Conservation (phyloP, 1,140 invertebrate species). For the Lanistes nyassanus region DNA sequence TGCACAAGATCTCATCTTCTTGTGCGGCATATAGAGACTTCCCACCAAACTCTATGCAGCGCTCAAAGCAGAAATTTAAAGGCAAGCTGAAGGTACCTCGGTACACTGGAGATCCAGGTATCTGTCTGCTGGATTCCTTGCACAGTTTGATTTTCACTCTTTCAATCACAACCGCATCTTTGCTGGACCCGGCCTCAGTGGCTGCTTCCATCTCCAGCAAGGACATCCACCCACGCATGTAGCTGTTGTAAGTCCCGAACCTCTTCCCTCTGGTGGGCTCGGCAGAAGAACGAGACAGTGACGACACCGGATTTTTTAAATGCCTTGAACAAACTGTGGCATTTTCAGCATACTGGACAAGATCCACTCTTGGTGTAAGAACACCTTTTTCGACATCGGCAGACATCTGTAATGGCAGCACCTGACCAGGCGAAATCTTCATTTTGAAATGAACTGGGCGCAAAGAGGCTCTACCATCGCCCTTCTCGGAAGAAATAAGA, state of each 20-base stretch:
- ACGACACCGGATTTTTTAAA: conserved; percentile 37
- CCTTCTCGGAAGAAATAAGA: conserved; percentile 10
- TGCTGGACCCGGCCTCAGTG: conserved; percentile 23
- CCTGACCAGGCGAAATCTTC: conserved; percentile 33
- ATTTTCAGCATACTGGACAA: conserved; percentile 36
- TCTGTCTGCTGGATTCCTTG: neutral
- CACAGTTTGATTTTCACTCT: conserved; percentile 3
- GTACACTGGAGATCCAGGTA: conserved; percentile 13
- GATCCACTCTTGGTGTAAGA: conserved; percentile 26
- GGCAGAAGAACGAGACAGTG: conserved; percentile 26
- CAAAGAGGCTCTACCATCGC: neutral
- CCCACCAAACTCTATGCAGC: conserved; percentile 29
- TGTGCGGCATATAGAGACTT: neutral
- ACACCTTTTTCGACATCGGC: conserved; percentile 31
- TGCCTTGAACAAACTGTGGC: conserved; percentile 41
- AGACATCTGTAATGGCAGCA: conserved; percentile 33
- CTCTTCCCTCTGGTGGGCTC: neutral
- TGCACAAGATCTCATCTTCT: neutral
- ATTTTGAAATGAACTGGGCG: conserved; percentile 33
- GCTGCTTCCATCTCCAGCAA: conserved; percentile 43
- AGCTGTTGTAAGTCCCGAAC: conserved; percentile 23
- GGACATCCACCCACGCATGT: conserved; percentile 34
- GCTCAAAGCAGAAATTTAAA: conserved; percentile 28
- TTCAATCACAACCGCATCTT: conserved; percentile 27
- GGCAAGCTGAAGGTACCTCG: conserved; percentile 29